Base-by-base conservation (phyloP, 2,113 vertebrate species). In the Rissa tridactyla region DNA sequence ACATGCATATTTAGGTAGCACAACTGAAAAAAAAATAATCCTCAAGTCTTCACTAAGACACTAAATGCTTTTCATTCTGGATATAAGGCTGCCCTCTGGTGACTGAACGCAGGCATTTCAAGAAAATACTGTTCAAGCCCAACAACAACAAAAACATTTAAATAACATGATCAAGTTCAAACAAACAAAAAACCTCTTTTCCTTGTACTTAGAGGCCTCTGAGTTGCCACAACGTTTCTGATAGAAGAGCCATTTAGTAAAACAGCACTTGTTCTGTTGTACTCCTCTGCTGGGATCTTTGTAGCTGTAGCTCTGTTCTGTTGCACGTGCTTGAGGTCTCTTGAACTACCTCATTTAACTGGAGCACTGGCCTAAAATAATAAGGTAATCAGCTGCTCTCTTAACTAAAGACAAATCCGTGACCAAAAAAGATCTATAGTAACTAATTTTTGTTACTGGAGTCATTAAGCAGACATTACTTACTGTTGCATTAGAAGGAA, bases 71-170 rank as follows among this genome's bases (percentile, higher is more conserved):
- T 55, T 38, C 6, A 2, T 84, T 82, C 57, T 84, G 87, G 38
- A 40, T 72, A 20, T 13, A 18, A 82, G 91, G 38, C 94, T 86
- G 97, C 97, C 95, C 97, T 90, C 98, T 97, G 90, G 96, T 73
- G 98, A 92, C 80, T 7, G 16, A 52, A 44, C 13, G 25, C 40
- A 62, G 49, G 20, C 32, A 38, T 47, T 51, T 16, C 69, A 1
- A 79, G 15, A 22, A 38, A 68, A 27, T 6, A 57, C 29, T 58
- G 0, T 2, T 44, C 47, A 1, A 78, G 32, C 13, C 47, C 42
- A 11, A 2, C 10, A 57, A 6, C 22, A 66, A 8, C 4, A 52
- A 46, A 34, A 15, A 23, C 7, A 15, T 25, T 1, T 1, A 19
- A 82, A 15, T 11, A 38, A 64, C 9, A 0, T 0, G 1, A 32